Base-by-base conservation (phyloP, 2,888 invertebrate species). In the Orgyia antiqua region DNA sequence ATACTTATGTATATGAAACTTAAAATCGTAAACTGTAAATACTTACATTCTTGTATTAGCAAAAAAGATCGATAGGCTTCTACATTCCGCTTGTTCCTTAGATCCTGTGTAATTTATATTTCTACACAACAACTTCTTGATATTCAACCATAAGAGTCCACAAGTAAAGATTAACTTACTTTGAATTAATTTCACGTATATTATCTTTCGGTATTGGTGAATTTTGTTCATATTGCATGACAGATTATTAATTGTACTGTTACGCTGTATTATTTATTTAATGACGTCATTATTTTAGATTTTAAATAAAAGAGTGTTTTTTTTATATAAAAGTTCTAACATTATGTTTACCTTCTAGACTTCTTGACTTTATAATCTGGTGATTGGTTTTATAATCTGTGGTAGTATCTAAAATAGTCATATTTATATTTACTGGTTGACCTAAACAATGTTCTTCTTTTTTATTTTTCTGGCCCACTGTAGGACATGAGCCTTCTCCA, bases 21-120 rank as follows among this genome's bases (percentile, higher is more conserved):
- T n/a, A n/a, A n/a, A n/a, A 39, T 58, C 59, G 60, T 42, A 17
- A 29, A 20, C 24, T 40, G 34, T 57, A 57, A 61, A 56, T 41
- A 25, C 33, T 23, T 31, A 30, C 33, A 38, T 36, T 42, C 42
- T 34, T 37, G 30, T 45, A 47, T 45, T 48, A 62, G 50, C 47
- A 71, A 70, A 71, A 68, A 56, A 39, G 36, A 40, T 58, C 58
- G 59, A 64, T 64, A 59, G 57, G 64, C 69, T 71, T 70, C 67
- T 64, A 67, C 70, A 70, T 72, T 70, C 68, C 49, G 47, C 28
- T 37, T 56, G 48, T 53, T 51, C 61, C 54, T 67, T 63, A 67
- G 63, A 65, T 57, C 58, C 50, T 58, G 45, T 50, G 62, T 59
- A 62, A 62, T 67, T 66, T 69, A 67, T 68, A 62, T 61, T 50